phyloP scores from a whole-genome alignment of 2,797 vertebrate genomes.

The Sebastes elongatus region DNA sequence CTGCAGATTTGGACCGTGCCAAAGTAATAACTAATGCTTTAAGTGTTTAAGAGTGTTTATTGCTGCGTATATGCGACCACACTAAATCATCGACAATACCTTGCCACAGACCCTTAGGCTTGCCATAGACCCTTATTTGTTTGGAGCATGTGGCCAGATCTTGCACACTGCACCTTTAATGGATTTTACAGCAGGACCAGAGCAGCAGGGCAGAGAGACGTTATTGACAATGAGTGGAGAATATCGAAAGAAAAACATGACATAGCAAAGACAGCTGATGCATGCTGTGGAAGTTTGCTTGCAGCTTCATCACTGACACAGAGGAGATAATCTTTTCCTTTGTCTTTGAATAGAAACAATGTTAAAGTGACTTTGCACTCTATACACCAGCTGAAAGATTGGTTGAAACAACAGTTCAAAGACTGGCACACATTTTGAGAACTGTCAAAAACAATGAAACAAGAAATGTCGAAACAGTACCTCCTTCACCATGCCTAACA shows the following conservation, averaged over 20 bases:
- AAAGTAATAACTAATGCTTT: no score
- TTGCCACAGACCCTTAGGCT: no score
- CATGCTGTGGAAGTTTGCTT: not conserved
- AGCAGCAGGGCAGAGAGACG: not conserved
- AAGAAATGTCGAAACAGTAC: not conserved
- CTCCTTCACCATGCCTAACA: not conserved
- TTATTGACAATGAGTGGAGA: not conserved
- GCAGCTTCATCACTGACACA: not conserved
- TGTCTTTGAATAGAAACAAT: constrained; percentile 8
- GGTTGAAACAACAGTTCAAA: constrained; percentile 6
- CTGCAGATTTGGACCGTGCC: no score
- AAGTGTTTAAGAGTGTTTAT: no score
- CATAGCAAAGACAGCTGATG: not conserved
- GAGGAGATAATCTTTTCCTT: not conserved
- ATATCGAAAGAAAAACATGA: not conserved
- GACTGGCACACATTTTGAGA: constrained; percentile 9
- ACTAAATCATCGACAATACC: no score
- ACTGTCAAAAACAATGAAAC: constrained; percentile 28
- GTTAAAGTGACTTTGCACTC: not conserved
- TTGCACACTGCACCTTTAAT: not conserved
- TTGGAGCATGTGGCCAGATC: no score
- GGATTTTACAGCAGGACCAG: not conserved
- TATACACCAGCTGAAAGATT: not conserved
- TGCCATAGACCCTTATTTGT: no score
- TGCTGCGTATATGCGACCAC: no score